Base-by-base conservation (phyloP, 2,113 vertebrate genomes). In the Mesocricetus auratus region DNA sequence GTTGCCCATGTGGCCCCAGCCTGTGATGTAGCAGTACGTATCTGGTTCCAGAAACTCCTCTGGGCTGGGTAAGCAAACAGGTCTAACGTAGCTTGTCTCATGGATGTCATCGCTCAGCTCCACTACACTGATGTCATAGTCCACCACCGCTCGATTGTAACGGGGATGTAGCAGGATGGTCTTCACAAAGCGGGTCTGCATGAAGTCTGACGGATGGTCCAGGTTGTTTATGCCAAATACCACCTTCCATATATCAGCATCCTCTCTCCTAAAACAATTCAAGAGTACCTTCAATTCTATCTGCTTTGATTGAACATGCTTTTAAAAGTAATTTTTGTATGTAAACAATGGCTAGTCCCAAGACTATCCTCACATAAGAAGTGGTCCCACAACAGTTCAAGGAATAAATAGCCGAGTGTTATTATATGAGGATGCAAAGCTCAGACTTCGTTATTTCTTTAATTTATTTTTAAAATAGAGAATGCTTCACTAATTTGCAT, bases 1-100 rank as follows among this genome's bases (percentile, higher is more conserved):
- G 98, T 99, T 99, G 92, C 99, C 99, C 99, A 99, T 99, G 98
- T 99, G 99, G 47, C 99, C 99, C 99, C 99, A 99, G 97, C 99
- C 99, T 0, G 99, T 99, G 98, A 99, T 99, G 97, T 99, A 99
- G 95, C 99, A 99, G 98, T 99, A 99, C 1, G 99, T 99, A 74
- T 99, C 99, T 0, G 99, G 98, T 33, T 97, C 98, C 4, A 99
- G 98, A 31, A 98, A 89, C 97, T 99, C 98, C 17, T 94, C 98
- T 0, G 56, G 95, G 68, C 97, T 97, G 9, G 99, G 99, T 17
- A 99, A 94, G 96, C 99, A 99, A 94, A 99, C 99, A 0, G 99
- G 99, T 4, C 99, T 98, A 5, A 99, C 99, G 0, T 99, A 99
- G 95, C 98, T 98, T 1, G 99, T 99, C 98, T 99, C 98, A 0